These are phyloP conservation scores for Drosophila jambulina DNA, from an alignment of 1,140 invertebrate genomes.

Conservation along the genomic window DNA sequence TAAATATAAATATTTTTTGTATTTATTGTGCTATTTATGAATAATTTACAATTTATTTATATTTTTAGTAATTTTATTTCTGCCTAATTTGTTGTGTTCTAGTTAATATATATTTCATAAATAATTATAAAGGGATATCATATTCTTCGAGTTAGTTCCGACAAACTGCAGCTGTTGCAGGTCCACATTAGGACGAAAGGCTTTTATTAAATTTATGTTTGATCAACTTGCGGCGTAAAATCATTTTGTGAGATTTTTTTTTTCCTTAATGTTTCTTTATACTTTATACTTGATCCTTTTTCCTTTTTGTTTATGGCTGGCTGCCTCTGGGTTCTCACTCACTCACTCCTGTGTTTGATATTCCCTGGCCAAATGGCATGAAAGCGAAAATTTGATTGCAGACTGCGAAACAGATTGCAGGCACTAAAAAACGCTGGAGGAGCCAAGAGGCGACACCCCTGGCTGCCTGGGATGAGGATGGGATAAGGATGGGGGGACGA, in stretches of 20 bases:
- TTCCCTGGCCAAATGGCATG: constrained; percentile 71
- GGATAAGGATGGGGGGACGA: neutral
- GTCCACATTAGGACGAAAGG: constrained; percentile 49
- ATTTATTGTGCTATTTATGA: neutral
- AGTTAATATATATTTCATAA: too few species aligned
- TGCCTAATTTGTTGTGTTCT: too few species aligned
- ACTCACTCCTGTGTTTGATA: constrained; percentile 26
- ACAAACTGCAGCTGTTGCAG: constrained; percentile 37
- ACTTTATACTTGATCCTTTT: neutral
- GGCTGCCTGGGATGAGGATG: neutral
- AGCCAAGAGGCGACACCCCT: constrained; percentile 8
- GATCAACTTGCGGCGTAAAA: constrained; percentile 40
- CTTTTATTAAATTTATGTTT: constrained; percentile 81
- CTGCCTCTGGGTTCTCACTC: constrained; percentile 1
- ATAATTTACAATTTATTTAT: too few species aligned
- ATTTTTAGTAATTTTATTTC: neutral
- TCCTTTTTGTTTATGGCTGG: constrained; percentile 15
- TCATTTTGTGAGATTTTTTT: constrained; percentile 29
- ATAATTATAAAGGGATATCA: neutral
- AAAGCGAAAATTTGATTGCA: constrained; percentile 80
- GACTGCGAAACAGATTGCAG: constrained; percentile 52
- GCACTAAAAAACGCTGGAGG: constrained; percentile 38
- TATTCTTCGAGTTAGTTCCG: neutral
- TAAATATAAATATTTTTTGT: neutral
- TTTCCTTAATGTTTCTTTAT: constrained; percentile 2